Evolutionary conservation across 1,140 invertebrate species (phyloP).

Genomic region (Diorhabda carinulata): DNA sequence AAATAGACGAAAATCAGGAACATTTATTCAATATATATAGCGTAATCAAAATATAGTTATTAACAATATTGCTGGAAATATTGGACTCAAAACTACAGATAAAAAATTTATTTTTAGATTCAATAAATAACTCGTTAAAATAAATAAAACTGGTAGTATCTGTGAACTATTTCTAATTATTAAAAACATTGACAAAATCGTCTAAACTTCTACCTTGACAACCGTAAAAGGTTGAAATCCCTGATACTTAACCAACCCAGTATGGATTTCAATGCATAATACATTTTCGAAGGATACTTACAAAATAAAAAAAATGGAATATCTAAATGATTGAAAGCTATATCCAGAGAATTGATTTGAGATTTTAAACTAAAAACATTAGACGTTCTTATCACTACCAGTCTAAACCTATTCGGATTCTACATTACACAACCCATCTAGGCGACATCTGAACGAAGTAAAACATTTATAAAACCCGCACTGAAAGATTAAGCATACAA

Average conservation of each 20-base stretch:
- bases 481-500: neutral
- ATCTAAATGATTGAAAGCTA: neutral
- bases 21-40: too few relatives aligned
- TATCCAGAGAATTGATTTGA: neutral
- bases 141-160: neutral
- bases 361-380: conserved; percentile 10
- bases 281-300: neutral
- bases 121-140: neutral
- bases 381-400: conserved; percentile 16
- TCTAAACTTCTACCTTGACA: neutral
- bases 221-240: neutral
- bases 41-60: too few relatives aligned
- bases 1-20: too few relatives aligned
- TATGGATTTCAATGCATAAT: neutral
- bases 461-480: conserved; percentile 11
- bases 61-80: neutral
- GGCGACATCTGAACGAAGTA: conserved; percentile 17
- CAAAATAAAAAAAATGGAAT: neutral
- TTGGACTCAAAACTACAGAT: neutral
- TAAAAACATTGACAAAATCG: neutral
- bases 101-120: neutral
- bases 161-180: neutral
- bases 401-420: conserved; percentile 22
- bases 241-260: neutral
- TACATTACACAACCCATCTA: conserved; percentile 27